Percentiles rank a stretch among this genome's conserved stretches.
Evolutionary conservation across 2,113 vertebrate genomes (phyloP).

Genomic region (Phalacrocorax pelagicus): DNA sequence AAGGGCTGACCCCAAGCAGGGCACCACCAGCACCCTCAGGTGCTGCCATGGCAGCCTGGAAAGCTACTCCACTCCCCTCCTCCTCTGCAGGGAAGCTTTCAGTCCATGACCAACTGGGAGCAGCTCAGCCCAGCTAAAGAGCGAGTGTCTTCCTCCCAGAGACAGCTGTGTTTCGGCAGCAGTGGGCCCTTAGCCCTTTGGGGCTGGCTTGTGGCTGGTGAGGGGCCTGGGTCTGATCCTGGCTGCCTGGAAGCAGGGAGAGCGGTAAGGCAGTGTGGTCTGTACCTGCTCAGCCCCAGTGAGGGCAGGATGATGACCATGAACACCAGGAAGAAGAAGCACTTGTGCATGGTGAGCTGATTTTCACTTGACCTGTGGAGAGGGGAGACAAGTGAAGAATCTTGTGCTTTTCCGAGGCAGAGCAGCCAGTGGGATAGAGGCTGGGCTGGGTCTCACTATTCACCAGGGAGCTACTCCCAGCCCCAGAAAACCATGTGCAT

Average conservation of each 20-base stretch:
- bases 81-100: background rate
- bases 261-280: background rate
- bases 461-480: background rate
- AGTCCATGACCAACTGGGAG: background rate
- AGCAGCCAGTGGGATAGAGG: background rate
- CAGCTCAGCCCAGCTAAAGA: background rate
- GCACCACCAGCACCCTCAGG: background rate
- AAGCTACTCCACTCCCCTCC: background rate
- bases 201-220: accelerated
- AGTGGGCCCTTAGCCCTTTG: background rate
- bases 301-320: slow-evolving; percentile 98
- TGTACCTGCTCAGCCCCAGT: slow-evolving; percentile 91
- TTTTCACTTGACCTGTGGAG: slow-evolving; percentile 87
- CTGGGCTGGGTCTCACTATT: background rate
- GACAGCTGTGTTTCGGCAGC: accelerated
- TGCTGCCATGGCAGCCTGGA: background rate
- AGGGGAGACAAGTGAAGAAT: background rate
- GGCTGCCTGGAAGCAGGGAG: background rate
- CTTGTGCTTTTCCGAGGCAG: background rate
- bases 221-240: background rate
- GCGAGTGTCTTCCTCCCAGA: background rate
- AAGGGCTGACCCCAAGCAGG: background rate
- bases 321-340: slow-evolving; percentile 93
- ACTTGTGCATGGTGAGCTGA: slow-evolving; percentile 93
- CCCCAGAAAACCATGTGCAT: background rate